Evolutionary conservation across 2,113 vertebrate species (phyloP), one percentile per base, ranked within the genome.

Genomic region (Plecotus auritus): DNA sequence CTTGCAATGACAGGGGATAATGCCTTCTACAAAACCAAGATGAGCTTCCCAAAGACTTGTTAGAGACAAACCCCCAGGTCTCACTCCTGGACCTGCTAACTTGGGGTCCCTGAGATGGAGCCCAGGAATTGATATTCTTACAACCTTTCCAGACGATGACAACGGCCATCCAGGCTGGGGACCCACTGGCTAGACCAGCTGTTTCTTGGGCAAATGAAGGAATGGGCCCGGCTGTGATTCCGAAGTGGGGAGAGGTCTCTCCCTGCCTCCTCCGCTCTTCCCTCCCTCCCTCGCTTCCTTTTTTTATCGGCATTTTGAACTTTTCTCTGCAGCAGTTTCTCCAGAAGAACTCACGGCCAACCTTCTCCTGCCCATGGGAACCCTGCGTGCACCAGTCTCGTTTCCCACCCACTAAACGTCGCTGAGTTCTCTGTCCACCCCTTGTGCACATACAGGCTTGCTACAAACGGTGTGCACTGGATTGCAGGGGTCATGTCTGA

Each of bases 281-380:
- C 40, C 42, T 40, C 35, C 30, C 35, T 40, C 32, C 8, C 2
- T 26, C n/a, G 20, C 32, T 45, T 7, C 20, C 18, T 4, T 47
- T 12, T 20, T 51, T 54, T 20, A 26, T n/a, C 32, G 28, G 61
- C n/a, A 90, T 28, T 59, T 67, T 22, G 26, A 81, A 37, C n/a
- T 59, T 70, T 67, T 76, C 72, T 56, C 74, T 20, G 30, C 3
- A 40, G 67, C 61, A 45, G 9, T 87, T 35, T 88, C 80, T 83
- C 66, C 73, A 56, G 59, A 73, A 84, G 64, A 76, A 51, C 56
- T 30, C 42, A 23, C 4, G 4, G 70, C 9, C 73, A 73, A 22
- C 13, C 69, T 30, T 17, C 12, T 76, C 73, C 9, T 9, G 35
- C 35, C 64, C 30, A 0, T 0, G 1, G 2, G 66, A 54, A 74